Evolutionary conservation across 1,140 invertebrate genomes (phyloP), one percentile per base, ranked within the genome.

Genomic region (Tyrophagus putrescentiae): DNA sequence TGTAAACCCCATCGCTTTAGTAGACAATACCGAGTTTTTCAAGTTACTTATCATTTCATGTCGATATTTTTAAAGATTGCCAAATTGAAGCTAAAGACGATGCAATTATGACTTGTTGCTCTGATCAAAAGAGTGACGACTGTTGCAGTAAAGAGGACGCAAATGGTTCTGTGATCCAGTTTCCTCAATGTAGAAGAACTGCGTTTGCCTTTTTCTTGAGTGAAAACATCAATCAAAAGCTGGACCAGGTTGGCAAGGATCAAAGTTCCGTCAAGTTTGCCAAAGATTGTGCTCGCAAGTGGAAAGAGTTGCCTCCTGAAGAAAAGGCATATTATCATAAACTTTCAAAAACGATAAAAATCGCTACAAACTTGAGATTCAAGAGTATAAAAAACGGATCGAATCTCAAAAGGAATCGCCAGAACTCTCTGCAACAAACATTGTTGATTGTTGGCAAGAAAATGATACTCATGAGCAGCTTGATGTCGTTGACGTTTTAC

Each of bases 31-130:
- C n/a, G n/a, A n/a, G n/a, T n/a, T n/a, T n/a, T n/a, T n/a, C 13
- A 39, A 39, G 21, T 39, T 13, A 39, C 36, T 39, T 39, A 39
- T 39, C 21, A 13, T 13, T 48, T 39, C 13, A 13, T 48, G 18
- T 48, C 45, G 18, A 48, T 48, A 18, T 48, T 48, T 48, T 48
- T 48, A 48, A 48, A 48, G 45, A 48, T 48, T 48, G 45, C 21
- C 45, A 7, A 7, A 7, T 6, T 48, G 13, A 7, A 48, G 21
- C 45, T 7, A 29, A 48, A 48, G 45, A 21, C 45, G 31, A 48
- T 48, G 45, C 7, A 13, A n/a, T n/a, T n/a, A n/a, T n/a, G n/a
- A n/a, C n/a, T n/a, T n/a, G n/a, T n/a, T n/a, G n/a, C n/a, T n/a
- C n/a, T n/a, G n/a, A n/a, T n/a, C n/a, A n/a, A n/a, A n/a, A n/a